These are phyloP conservation scores for Uria lomvia DNA, from an alignment of 2,113 vertebrate genomes.

Conservation along the genomic window DNA sequence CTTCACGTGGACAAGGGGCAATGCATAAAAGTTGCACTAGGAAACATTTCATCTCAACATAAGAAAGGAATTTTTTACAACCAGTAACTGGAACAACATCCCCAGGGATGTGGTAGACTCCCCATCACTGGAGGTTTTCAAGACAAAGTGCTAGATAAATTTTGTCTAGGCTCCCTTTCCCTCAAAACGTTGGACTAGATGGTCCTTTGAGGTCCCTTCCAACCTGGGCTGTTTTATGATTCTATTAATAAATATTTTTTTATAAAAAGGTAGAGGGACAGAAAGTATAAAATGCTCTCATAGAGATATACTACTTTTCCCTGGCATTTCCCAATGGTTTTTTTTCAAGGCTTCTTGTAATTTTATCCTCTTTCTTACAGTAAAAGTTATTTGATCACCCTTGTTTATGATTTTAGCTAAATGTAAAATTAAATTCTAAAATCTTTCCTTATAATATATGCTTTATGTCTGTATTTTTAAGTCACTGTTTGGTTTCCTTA, in stretches of 20 bases:
- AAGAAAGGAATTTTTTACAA: not conserved
- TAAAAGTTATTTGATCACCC: not conserved
- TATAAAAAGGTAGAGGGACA: accelerated
- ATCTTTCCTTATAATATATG: not conserved
- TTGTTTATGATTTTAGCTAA: not conserved
- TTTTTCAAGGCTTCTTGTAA: not conserved
- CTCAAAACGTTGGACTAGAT: not conserved
- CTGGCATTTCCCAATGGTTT: not conserved
- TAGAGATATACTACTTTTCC: not conserved
- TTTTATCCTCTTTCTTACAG: not conserved
- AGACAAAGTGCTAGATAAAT: not conserved
- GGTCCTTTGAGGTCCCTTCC: not conserved
- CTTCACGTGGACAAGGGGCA: not conserved
- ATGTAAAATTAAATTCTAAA: not conserved
- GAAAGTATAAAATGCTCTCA: not conserved
- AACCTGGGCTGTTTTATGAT: not conserved
- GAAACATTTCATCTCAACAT: not conserved
- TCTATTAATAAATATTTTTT: not conserved
- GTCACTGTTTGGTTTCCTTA: not conserved
- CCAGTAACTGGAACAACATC: not conserved
- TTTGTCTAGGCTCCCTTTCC: not conserved
- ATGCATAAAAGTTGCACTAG: not conserved
- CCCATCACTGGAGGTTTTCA: not conserved
- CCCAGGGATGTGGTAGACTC: not conserved
- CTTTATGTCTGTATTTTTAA: not conserved